phyloP scores from a whole-genome alignment of 2,888 invertebrate genomes.

The Trachelus iudaicus region DNA sequence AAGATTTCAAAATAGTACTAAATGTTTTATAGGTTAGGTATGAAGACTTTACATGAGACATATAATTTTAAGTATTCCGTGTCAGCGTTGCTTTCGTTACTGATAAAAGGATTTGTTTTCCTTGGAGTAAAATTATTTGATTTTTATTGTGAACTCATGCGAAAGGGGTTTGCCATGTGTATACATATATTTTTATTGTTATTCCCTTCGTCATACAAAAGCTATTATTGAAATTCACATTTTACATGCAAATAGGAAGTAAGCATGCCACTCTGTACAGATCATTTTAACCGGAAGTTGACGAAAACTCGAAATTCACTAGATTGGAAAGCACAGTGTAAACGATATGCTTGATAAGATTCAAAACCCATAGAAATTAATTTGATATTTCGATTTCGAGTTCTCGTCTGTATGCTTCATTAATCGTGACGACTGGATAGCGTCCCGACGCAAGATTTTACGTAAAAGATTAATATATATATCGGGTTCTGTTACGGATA shows the following conservation, averaged over 20 bases:
- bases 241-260: conserved; percentile 34
- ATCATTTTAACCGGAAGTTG: conserved; percentile 21
- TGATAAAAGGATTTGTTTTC: background rate
- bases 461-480: background rate
- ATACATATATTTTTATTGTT: conserved; percentile 3
- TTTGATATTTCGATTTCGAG: background rate
- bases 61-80: background rate
- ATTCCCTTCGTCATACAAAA: conserved; percentile 15
- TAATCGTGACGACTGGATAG: background rate
- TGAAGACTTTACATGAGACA: background rate
- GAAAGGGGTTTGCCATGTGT: background rate
- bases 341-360: conserved; percentile 6
- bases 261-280: conserved; percentile 38
- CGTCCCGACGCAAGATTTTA: background rate
- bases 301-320: background rate
- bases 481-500: conserved; percentile 2
- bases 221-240: conserved; percentile 11
- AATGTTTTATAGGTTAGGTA: background rate
- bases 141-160: background rate
- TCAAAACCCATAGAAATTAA: conserved; percentile 6
- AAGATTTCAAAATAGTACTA: background rate
- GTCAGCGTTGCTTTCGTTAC: background rate
- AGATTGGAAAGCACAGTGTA: background rate
- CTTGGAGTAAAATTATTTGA: background rate
- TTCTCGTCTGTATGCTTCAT: background rate